Conservation (phyloP, 2,888 invertebrate genomes). For the Meteorus cinctellus region DNA sequence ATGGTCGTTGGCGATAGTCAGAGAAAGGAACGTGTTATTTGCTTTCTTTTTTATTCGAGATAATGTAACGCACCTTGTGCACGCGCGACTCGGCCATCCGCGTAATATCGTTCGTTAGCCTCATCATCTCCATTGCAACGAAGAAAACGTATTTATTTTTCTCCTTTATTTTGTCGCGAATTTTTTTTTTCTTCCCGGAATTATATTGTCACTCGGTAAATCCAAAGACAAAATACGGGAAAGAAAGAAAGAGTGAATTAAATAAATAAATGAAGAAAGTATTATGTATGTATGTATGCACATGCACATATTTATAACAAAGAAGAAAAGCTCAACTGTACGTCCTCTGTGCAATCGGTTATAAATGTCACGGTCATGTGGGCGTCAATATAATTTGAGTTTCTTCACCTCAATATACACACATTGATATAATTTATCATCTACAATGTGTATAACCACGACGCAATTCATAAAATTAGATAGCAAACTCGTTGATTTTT, state of each 20-base stretch:
- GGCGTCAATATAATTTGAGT: slow-evolving; percentile 37
- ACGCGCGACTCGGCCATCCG: slow-evolving; percentile 37
- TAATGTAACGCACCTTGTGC: slow-evolving; percentile 42
- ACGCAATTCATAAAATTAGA: slow-evolving; percentile 33
- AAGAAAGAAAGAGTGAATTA: slow-evolving; percentile 4
- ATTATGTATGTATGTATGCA: background rate
- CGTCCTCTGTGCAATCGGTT: slow-evolving; percentile 30
- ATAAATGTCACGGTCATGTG: slow-evolving; percentile 41
- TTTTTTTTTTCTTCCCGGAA: background rate
- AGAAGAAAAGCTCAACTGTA: background rate
- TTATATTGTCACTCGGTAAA: background rate
- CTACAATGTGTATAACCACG: background rate
- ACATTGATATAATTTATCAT: slow-evolving; percentile 41
- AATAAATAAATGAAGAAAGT: slow-evolving; percentile 5
- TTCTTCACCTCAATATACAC: slow-evolving; percentile 37
- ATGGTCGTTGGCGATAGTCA: slow-evolving; percentile 3
- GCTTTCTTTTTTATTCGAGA: slow-evolving; percentile 36
- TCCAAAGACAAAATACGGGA: background rate
- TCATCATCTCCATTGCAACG: slow-evolving; percentile 33
- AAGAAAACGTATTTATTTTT: slow-evolving; percentile 24
- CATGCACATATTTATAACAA: slow-evolving; percentile 1
- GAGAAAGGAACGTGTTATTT: slow-evolving; percentile 22
- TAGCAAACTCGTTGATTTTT: background rate
- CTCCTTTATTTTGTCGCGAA: background rate
- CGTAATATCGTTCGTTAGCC: slow-evolving; percentile 54